Conservation (phyloP, 1,140 invertebrate species). For the Wasmannia auropunctata region DNA sequence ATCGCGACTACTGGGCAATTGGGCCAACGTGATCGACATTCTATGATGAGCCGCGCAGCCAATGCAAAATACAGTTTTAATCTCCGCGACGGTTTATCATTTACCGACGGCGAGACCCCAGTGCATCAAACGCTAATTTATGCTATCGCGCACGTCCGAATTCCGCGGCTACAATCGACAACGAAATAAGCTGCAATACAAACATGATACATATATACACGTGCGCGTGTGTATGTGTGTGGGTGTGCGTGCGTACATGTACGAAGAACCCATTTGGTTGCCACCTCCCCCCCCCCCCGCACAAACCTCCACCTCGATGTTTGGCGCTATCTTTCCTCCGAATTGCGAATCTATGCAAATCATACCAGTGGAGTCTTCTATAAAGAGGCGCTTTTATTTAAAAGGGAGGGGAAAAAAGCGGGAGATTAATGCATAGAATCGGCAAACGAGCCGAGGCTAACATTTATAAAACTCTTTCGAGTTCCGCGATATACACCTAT, state of each 20-base stretch:
- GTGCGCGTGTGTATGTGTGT: background rate
- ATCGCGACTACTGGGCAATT: background rate
- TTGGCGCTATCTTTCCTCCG: constrained; percentile 50
- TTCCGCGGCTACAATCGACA: constrained; percentile 49
- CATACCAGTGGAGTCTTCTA: constrained; percentile 50
- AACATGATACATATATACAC: background rate
- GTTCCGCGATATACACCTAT: constrained; percentile 22
- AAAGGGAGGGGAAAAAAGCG: background rate
- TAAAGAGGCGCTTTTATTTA: constrained; percentile 44
- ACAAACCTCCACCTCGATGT: background rate
- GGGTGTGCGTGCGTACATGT: background rate
- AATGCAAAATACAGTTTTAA: constrained; percentile 59
- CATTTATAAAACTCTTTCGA: constrained; percentile 45
- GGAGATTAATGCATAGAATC: constrained; percentile 51
- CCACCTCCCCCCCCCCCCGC: background rate
- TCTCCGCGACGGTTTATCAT: constrained; percentile 54
- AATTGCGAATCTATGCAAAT: constrained; percentile 61
- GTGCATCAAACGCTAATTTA: constrained; percentile 59
- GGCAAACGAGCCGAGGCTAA: background rate
- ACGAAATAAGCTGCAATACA: constrained; percentile 42
- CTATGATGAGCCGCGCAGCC: constrained; percentile 30
- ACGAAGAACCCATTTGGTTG: constrained; percentile 39
- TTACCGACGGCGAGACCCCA: constrained; percentile 39
- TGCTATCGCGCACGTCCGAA: constrained; percentile 50
- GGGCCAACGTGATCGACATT: constrained; percentile 51